A percentile compares a stretch with the other conserved stretches of the same genome.
These are phyloP conservation scores for Dendrolimus punctatus DNA, from an alignment of 1,140 invertebrate species.

Conservation along the genomic window DNA sequence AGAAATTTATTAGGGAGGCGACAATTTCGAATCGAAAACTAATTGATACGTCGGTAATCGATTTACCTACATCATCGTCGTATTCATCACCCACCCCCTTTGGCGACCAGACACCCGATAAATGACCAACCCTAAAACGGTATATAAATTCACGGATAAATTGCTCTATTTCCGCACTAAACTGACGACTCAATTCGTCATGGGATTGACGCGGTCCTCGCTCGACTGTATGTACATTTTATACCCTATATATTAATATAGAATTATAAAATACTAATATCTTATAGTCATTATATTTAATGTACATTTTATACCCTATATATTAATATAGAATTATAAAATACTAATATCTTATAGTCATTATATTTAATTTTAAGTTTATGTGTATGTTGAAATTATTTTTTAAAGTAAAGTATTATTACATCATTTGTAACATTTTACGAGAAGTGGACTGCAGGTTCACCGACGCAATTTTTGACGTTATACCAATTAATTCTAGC, in stretches of 20 bases:
- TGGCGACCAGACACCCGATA: constrained; percentile 14
- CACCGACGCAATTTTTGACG: too few species aligned
- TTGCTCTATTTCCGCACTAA: constrained; percentile 59
- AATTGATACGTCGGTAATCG: constrained; percentile 14
- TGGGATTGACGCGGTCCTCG: constrained; percentile 30
- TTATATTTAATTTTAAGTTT: too few species aligned
- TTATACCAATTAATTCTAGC: too few species aligned
- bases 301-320: neutral
- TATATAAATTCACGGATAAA: constrained; percentile 52
- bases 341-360: constrained; percentile 1
- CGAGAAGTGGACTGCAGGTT: too few species aligned
- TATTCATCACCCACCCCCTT: constrained; percentile 35
- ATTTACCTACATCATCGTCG: constrained; percentile 42
- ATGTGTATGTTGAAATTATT: too few species aligned
- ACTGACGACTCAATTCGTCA: constrained; percentile 56
- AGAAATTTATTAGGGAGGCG: constrained; percentile 5
- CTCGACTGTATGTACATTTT: neutral
- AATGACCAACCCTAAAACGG: constrained; percentile 46
- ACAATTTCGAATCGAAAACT: constrained; percentile 18
- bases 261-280: constrained; percentile 1
- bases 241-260: neutral
- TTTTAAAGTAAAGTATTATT: too few species aligned
- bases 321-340: neutral
- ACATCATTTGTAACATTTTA: too few species aligned
- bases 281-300: neutral